Base-by-base conservation (phyloP, 1,140 invertebrate species). In the Penaeus japonicus region DNA sequence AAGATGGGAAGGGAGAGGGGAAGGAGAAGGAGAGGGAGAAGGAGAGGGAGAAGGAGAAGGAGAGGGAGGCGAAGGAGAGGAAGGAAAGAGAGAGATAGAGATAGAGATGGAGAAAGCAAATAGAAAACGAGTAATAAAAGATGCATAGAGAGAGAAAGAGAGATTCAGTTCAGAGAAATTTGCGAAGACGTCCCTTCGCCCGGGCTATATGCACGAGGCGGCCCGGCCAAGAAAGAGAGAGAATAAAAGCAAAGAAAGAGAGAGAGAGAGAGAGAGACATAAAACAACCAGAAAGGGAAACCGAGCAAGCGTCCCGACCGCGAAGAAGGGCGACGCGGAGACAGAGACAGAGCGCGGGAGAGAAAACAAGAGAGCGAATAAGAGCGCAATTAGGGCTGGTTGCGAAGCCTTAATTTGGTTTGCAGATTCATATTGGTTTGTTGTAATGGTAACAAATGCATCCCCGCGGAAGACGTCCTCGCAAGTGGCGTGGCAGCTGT, bases 31-130 rank as follows among this genome's bases (percentile, higher is more conserved):
- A 77, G 73, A 77, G 73, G 30, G 73, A 79, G 32, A 79, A 18
- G 47, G 32, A 79, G 75, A 47, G 30, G 47, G 12, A 35, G 32
- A 47, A 18, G 20, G 39, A 35, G 77, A 79, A 20, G 39, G 0
- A 79, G 77, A 79, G 77, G 47, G 39, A 79, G 77, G 77, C 39
- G 77, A 79, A 35, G 47, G 77, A 79, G 77, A 79, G 77, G 39
- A 79, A 24, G 47, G 39, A 79, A 35, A 53, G 20, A 79, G 77
- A 78, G 75, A 78, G 75, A 27, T 2, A 75, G 39, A 39, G 39
- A 39, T 4, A 75, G 70, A 75, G 27, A 75, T 1, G 18, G 35
- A 27, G 0, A 75, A 12, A 75, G 7, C 10, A 1, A 77, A 0
- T 12, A 20, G 30, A 0, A 30, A 27, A 77, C 2, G 30, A 5